These are phyloP conservation scores for Matsumyia berberina DNA, from an alignment of 2,888 invertebrate species.

Conservation along the genomic window DNA sequence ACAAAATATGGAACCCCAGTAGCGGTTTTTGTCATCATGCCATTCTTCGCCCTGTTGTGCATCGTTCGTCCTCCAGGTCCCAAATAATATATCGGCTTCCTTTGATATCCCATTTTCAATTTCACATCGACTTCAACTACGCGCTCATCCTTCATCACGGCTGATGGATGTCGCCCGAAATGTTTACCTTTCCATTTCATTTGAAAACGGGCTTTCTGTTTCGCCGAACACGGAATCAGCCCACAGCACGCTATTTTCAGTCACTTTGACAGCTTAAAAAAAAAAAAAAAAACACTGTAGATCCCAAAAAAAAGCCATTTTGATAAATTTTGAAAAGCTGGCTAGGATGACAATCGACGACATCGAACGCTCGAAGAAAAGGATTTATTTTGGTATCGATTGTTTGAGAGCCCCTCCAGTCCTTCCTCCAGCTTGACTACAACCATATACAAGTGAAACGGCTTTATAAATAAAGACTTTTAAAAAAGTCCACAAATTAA, in stretches of 20 bases:
- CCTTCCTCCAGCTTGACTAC: background rate
- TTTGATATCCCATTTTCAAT: slow-evolving; percentile 66
- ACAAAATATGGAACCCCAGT: slow-evolving; percentile 63
- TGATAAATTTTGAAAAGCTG: slow-evolving; percentile 70
- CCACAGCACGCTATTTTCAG: slow-evolving; percentile 50
- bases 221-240: slow-evolving; percentile 54
- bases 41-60: slow-evolving; percentile 38
- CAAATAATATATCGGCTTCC: slow-evolving; percentile 51
- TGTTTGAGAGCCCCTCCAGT: slow-evolving; percentile 37
- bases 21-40: slow-evolving; percentile 70
- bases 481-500: slow-evolving; percentile 75
- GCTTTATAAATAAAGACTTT: slow-evolving; percentile 71
- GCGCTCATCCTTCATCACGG: slow-evolving; percentile 65
- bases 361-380: slow-evolving; percentile 49
- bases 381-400: slow-evolving; percentile 70
- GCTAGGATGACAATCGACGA: slow-evolving; percentile 71
- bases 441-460: slow-evolving; percentile 54
- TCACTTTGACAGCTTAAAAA: slow-evolving; percentile 61
- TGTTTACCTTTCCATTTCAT: slow-evolving; percentile 75
- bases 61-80: slow-evolving; percentile 27
- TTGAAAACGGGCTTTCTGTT: slow-evolving; percentile 52
- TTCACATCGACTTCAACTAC: slow-evolving; percentile 50
- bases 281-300: slow-evolving; percentile 23
- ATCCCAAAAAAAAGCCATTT: slow-evolving; percentile 33
- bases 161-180: slow-evolving; percentile 74